These are phyloP conservation scores for Thalassophryne amazonica DNA, from an alignment of 2,797 vertebrate species.

Conservation along the genomic window DNA sequence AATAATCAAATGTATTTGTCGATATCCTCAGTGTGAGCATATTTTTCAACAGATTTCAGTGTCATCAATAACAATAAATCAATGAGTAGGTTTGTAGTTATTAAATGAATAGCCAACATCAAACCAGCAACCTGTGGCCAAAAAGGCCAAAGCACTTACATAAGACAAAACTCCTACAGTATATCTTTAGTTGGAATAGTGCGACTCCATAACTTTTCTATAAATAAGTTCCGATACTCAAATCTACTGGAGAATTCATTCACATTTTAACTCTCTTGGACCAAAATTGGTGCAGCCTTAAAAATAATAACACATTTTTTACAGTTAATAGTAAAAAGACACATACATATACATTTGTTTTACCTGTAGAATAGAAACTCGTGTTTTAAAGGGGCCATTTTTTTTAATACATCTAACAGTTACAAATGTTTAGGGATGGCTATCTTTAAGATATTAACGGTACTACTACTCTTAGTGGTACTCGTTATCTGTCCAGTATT, in stretches of 20 bases:
- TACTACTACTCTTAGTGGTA: too few species aligned
- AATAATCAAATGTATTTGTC: neutral
- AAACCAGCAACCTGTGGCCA: constrained; percentile 23
- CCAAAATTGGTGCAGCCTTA: constrained; percentile 19
- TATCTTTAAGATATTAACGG: too few species aligned
- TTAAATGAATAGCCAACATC: constrained; percentile 5
- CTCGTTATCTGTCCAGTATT: too few species aligned
- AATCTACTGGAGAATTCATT: constrained; percentile 15
- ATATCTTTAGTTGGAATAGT: constrained; percentile 11
- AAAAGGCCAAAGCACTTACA: constrained; percentile 13
- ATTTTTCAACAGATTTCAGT: neutral
- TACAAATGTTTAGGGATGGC: too few species aligned
- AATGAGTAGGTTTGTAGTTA: neutral
- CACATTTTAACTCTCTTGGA: constrained; percentile 23
- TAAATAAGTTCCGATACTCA: constrained; percentile 7
- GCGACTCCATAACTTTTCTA: constrained; percentile 10
- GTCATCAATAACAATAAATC: constrained; percentile 4
- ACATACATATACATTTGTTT: constrained; percentile 31
- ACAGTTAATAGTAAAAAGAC: constrained; percentile 65
- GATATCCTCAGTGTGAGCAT: constrained; percentile 3
- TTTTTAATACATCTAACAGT: too few species aligned
- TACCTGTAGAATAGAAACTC: constrained; percentile 49
- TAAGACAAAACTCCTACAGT: constrained; percentile 5
- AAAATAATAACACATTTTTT: constrained; percentile 52
- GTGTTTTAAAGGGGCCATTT: too few species aligned